These are phyloP conservation scores for Phymorhynchus buccinoides DNA, from an alignment of 1,140 invertebrate genomes.

Conservation along the genomic window DNA sequence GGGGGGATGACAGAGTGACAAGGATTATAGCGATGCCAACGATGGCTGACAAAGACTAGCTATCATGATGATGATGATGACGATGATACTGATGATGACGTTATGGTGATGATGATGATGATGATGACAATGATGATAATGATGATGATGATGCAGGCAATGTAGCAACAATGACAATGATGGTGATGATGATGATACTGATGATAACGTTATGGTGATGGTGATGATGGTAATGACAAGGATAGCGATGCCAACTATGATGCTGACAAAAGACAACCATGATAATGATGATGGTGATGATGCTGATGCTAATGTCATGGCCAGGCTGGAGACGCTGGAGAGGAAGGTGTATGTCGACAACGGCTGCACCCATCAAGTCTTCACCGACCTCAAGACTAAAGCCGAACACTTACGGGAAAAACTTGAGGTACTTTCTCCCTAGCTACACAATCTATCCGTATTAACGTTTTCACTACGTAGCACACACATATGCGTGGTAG, in stretches of 20 bases:
- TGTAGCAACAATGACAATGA: background rate
- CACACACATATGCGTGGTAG: too few species aligned
- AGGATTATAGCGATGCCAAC: too few species aligned
- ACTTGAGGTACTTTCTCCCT: conserved; percentile 81
- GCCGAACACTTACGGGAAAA: conserved; percentile 80
- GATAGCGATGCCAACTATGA: conserved; percentile 18
- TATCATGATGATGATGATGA: too few species aligned
- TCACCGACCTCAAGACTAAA: conserved; percentile 79
- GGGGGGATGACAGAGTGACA: too few species aligned
- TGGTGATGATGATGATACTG: background rate
- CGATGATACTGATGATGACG: too few species aligned
- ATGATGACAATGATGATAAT: too few species aligned
- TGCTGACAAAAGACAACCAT: background rate
- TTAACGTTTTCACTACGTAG: too few species aligned
- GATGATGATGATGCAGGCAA: too few species aligned
- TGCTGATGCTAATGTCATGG: conserved; percentile 10
- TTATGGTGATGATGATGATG: too few species aligned
- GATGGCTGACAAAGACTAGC: too few species aligned
- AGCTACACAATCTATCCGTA: too few species aligned
- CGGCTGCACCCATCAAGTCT: conserved; percentile 75
- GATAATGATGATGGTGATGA: background rate
- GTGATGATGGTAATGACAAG: conserved; percentile 7
- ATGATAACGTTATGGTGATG: background rate
- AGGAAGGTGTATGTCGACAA: conserved; percentile 77
- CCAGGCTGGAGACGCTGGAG: conserved; percentile 79